Conservation (phyloP, 2,113 vertebrate genomes). For the Ciconia boyciana region DNA sequence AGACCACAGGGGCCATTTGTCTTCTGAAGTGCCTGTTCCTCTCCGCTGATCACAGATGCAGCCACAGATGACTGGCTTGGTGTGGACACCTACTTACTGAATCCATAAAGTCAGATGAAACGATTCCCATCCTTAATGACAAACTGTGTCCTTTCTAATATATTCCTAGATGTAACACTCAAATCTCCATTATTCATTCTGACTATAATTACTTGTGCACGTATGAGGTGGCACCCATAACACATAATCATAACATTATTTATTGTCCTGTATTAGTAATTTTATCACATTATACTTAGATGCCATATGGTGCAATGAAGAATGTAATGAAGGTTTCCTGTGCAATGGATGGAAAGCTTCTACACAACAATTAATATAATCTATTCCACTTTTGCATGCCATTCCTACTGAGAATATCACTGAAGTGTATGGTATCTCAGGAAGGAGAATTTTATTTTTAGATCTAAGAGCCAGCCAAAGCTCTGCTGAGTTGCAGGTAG, state of each 20-base stretch:
- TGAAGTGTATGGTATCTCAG: not conserved
- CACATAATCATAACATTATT: constrained; percentile 39
- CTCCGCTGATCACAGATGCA: constrained; percentile 23
- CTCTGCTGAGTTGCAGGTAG: not conserved
- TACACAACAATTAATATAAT: not conserved
- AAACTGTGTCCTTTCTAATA: constrained; percentile 24
- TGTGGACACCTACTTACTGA: constrained; percentile 15
- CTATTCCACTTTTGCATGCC: not conserved
- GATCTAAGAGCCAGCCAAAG: not conserved
- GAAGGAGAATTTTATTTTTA: constrained; percentile 27
- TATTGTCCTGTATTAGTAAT: constrained; percentile 44
- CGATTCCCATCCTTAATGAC: constrained; percentile 24
- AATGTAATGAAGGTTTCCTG: not conserved
- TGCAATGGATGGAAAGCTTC: not conserved
- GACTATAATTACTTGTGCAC: constrained; percentile 27
- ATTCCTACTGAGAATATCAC: not conserved
- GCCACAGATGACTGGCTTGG: constrained; percentile 21
- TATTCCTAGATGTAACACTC: not conserved
- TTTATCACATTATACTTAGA: constrained; percentile 19
- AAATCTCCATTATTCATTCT: constrained; percentile 28
- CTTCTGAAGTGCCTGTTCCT: not conserved
- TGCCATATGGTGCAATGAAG: not conserved
- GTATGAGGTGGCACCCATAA: not conserved
- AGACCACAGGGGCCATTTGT: not conserved
- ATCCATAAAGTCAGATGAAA: constrained; percentile 13